Conservation (phyloP, 2,113 vertebrate genomes). For the Pygoscelis antarcticus region DNA sequence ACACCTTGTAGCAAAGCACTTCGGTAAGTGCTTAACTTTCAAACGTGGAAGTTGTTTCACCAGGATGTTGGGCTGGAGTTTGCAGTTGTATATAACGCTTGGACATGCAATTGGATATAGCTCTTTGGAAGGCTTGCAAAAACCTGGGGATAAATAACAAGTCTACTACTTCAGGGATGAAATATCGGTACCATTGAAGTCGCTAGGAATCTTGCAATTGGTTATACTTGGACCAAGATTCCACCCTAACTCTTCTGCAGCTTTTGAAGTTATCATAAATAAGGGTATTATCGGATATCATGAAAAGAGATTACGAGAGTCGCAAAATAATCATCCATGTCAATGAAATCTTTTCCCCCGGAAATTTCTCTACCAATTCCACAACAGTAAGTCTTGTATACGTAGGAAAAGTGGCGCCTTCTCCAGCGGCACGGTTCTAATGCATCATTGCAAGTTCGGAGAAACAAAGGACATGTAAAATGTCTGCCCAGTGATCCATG, state of each 20-base stretch:
- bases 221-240: background rate
- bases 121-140: background rate
- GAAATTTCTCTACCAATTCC: background rate
- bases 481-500: background rate
- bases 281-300: background rate
- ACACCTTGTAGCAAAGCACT: background rate
- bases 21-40: background rate
- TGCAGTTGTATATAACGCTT: background rate
- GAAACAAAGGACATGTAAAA: background rate
- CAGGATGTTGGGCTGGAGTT: background rate
- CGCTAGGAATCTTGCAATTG: background rate
- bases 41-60: background rate
- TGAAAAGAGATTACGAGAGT: background rate
- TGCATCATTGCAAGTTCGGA: background rate
- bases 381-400: background rate
- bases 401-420: background rate
- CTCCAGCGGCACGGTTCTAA: background rate
- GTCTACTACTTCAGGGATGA: background rate
- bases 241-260: background rate
- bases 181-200: background rate
- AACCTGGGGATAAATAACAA: background rate
- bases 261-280: background rate
- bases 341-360: background rate
- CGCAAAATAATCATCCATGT: background rate
- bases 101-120: background rate